Evolutionary conservation across 1,140 invertebrate species (phyloP), one percentile per base, ranked within the genome.

Genomic region (Hirudo medicinalis): DNA sequence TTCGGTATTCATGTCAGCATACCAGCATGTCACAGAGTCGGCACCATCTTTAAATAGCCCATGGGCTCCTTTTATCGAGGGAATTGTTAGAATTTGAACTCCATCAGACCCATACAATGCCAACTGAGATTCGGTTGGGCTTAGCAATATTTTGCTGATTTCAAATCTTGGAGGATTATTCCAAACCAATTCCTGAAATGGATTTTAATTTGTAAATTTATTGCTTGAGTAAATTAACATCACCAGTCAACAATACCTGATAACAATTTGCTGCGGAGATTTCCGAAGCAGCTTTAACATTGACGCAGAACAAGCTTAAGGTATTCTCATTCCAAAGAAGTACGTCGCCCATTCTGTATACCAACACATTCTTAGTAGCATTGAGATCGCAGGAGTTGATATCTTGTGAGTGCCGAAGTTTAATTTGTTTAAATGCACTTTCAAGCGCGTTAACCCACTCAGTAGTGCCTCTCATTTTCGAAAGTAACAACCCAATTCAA

Each of bases 181-280:
- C 57, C 57, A 63, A 13, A 63, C 57, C 20, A 63, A 63, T 20
- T 63, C 57, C 57, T 63, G 29, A 20, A 63, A 49, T 13, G 43
- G 15, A 49, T 49, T 36, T 36, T 13, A 49, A 49, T 8, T 49
- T 49, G 43, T 36, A 36, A 49, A 49, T 17, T 49, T 49, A 49
- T 15, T 49, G 0, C 43, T 49, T 17, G 43, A 15, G 0, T 17
- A 49, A 49, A 49, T 17, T 49, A 9, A 49, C 43, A 49, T 49
- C 11, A 49, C 4, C 1, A 2, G 11, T 49, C 43, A 49, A 49
- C 43, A 49, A 49, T 63, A 32, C 57, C 57, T 63, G 57, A 63
- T 25, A 22, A 63, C 9, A 13, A 32, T 63, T 32, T 25, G 22
- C 57, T 19, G 22, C 13, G 19, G 57, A 32, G 22, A 15, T 63